Conservation (phyloP, 2,113 vertebrate species). For the Myiagra hebetior region DNA sequence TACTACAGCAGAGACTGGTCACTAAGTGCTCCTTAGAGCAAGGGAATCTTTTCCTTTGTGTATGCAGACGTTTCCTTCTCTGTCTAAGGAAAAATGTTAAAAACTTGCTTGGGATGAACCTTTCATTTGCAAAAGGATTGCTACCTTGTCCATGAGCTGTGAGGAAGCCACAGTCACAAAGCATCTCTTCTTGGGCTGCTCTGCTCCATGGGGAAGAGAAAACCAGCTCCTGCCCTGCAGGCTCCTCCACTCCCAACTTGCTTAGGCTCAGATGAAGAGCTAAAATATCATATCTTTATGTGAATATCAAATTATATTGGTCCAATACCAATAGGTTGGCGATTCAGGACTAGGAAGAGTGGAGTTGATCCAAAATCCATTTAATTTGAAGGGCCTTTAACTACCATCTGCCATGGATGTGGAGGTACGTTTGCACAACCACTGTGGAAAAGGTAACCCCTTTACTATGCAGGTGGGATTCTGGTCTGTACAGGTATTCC, state of each 20-base stretch:
- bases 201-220: background rate
- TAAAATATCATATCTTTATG: background rate
- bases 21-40: background rate
- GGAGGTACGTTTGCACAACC: background rate
- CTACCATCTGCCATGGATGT: accelerated
- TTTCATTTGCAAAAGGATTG: background rate
- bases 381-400: background rate
- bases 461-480: background rate
- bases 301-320: background rate
- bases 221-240: background rate
- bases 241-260: background rate
- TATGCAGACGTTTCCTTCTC: background rate
- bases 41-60: background rate
- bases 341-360: background rate
- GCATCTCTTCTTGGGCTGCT: background rate
- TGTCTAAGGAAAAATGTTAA: background rate
- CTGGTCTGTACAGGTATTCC: background rate
- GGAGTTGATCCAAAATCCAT: background rate
- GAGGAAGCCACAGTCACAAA: background rate
- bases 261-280: background rate
- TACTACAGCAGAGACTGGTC: background rate
- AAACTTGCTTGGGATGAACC: background rate
- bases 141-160: background rate
- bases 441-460: background rate
- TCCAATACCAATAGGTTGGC: background rate